Percentiles rank a stretch among this genome's conserved stretches.
These are phyloP conservation scores for Hololepta plana DNA, from an alignment of 2,888 invertebrate species.

Conservation along the genomic window DNA sequence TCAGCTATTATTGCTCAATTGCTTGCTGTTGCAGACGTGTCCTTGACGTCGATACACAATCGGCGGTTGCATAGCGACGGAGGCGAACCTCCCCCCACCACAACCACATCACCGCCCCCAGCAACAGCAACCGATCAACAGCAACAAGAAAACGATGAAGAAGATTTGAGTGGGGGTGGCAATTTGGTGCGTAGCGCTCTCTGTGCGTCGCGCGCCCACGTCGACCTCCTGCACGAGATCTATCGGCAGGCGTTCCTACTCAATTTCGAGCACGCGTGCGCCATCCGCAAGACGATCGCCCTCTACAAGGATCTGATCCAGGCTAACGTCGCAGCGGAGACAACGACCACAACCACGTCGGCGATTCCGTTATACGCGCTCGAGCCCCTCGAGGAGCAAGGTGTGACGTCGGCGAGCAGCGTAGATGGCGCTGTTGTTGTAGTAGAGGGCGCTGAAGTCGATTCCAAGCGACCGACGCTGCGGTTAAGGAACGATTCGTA, in stretches of 20 bases:
- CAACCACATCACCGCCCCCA: no score
- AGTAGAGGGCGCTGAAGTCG: constrained; percentile 2
- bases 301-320: constrained; percentile 95
- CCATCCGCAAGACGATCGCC: constrained; percentile 73
- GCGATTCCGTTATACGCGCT: constrained; percentile 70
- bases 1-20: no score
- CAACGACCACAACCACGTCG: constrained; percentile 33
- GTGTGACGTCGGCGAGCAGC: no score
- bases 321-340: constrained; percentile 5
- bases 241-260: constrained; percentile 84
- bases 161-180: no score
- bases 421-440: no score
- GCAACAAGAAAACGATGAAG: constrained; percentile 26
- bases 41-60: no score
- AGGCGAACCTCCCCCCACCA: no score
- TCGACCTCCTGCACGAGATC: constrained; percentile 88
- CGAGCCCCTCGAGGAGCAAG: constrained; percentile 37
- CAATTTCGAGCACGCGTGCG: constrained; percentile 74
- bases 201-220: constrained; percentile 73
- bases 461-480: constrained; percentile 21
- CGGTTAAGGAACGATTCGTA: constrained; percentile 71
- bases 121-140: no score
- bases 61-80: no score
- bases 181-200: constrained; percentile 80
- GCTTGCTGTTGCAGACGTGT: no score